Percentiles rank a stretch among this genome's conserved stretches.
Evolutionary conservation across 2,797 vertebrate species (phyloP).

Genomic region (Syngnathus acus): DNA sequence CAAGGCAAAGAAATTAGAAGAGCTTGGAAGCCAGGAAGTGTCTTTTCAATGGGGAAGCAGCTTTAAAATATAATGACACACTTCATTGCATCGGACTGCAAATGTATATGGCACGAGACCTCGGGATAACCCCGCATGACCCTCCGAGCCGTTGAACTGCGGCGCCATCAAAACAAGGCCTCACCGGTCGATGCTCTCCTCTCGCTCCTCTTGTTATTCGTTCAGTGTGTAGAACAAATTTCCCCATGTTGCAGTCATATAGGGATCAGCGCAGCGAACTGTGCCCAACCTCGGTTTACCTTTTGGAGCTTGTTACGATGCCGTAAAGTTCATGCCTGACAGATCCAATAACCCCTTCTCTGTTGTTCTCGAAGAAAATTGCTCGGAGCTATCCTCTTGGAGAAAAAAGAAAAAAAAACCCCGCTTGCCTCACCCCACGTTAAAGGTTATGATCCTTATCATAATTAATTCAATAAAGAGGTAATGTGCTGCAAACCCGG

Average conservation of each 20-base stretch:
- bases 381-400: constrained; percentile 83
- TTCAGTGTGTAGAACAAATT: constrained; percentile 98
- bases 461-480: constrained; percentile 99
- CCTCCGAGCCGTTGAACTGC: constrained; percentile 36
- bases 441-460: constrained; percentile 99
- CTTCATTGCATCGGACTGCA: constrained; percentile 61
- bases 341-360: constrained; percentile 96
- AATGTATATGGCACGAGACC: constrained; percentile 56
- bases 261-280: constrained; percentile 84
- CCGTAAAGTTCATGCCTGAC: constrained; percentile 98
- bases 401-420: constrained; percentile 40
- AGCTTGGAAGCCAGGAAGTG: constrained; percentile 5
- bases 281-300: constrained; percentile 86
- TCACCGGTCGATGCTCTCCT: constrained; percentile 28
- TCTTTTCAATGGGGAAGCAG: constrained; percentile 36
- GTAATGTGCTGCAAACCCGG: constrained; percentile 96
- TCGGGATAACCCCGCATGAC: constrained; percentile 47
- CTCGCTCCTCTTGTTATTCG: constrained; percentile 73
- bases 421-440: constrained; percentile 91
- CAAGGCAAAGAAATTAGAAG: background rate
- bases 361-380: constrained; percentile 82
- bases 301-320: constrained; percentile 91
- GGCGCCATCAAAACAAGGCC: constrained; percentile 54
- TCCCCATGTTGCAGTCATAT: constrained; percentile 81
- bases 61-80: constrained; percentile 64